Percentiles rank a stretch among this genome's conserved stretches.
Evolutionary conservation across 1,140 invertebrate species (phyloP).

Genomic region (Drosophila nigromelanica): DNA sequence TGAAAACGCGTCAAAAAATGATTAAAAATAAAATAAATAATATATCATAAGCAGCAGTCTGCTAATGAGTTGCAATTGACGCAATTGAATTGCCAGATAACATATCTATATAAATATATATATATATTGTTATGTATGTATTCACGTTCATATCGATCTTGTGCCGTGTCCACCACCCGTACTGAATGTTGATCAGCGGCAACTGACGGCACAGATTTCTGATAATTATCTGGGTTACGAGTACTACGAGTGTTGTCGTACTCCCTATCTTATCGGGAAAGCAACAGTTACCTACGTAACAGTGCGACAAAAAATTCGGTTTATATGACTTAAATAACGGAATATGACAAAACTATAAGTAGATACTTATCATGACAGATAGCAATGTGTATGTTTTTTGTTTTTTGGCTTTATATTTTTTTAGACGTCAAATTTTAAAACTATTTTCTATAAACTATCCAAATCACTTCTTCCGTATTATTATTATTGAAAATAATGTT

Average conservation of each 20-base stretch:
- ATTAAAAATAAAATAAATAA: conserved; percentile 31
- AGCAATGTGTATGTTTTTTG: too few relatives aligned
- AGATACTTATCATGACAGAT: too few relatives aligned
- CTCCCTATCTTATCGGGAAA: conserved; percentile 56
- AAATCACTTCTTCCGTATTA: too few relatives aligned
- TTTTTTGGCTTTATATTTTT: too few relatives aligned
- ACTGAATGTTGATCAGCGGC: conserved; percentile 44
- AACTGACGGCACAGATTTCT: conserved; percentile 54
- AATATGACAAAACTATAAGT: conserved; percentile 26
- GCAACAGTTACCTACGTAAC: conserved; percentile 3
- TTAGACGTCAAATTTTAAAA: too few relatives aligned
- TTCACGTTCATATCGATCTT: conserved; percentile 51
- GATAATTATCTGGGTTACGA: conserved; percentile 52
- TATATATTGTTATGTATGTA: conserved; percentile 19
- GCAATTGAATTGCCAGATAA: conserved; percentile 43
- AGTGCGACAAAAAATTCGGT: conserved; percentile 33
- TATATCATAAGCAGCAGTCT: conserved; percentile 45
- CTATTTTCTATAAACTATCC: too few relatives aligned
- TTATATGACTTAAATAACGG: conserved; percentile 41
- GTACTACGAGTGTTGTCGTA: conserved; percentile 20
- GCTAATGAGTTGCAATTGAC: conserved; percentile 55
- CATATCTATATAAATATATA: conserved; percentile 33
- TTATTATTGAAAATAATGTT: too few relatives aligned
- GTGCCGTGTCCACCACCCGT: conserved; percentile 26
- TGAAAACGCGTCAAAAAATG: conserved; percentile 11